These are phyloP conservation scores for Hepsetus odoe DNA, from an alignment of 2,113 vertebrate genomes.

Conservation along the genomic window DNA sequence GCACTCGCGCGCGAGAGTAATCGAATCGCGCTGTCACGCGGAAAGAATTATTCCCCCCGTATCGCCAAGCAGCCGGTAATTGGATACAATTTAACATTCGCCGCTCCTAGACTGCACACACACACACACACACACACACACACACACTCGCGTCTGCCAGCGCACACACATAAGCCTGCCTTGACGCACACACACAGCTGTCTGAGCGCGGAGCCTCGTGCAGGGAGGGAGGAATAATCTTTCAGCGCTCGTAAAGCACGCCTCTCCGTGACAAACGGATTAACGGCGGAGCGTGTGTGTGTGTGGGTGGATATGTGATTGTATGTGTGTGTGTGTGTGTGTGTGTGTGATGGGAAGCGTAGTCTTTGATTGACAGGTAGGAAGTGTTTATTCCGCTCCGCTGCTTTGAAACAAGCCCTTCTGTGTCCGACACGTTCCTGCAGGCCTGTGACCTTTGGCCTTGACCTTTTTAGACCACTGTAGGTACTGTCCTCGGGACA, in stretches of 20 bases:
- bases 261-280: slow-evolving; percentile 57
- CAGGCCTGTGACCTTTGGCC: slow-evolving; percentile 36
- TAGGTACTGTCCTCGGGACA: slow-evolving; percentile 6
- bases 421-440: slow-evolving; percentile 39
- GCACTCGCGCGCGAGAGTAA: slow-evolving; percentile 56
- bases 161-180: slow-evolving; percentile 2
- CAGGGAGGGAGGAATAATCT: slow-evolving; percentile 53
- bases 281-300: slow-evolving; percentile 36
- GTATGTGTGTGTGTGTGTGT: not conserved
- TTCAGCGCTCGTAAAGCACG: slow-evolving; percentile 62
- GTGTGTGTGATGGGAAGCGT: slow-evolving; percentile 44
- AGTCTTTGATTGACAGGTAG: slow-evolving; percentile 50
- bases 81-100: slow-evolving; percentile 66
- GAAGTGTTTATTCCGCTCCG: slow-evolving; percentile 41
- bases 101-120: slow-evolving; percentile 52
- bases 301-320: not conserved
- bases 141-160: slow-evolving; percentile 19
- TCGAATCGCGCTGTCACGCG: slow-evolving; percentile 63
- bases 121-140: slow-evolving; percentile 40
- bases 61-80: slow-evolving; percentile 63
- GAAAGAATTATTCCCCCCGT: slow-evolving; percentile 63
- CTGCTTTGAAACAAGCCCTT: slow-evolving; percentile 47
- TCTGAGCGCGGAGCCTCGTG: slow-evolving; percentile 14
- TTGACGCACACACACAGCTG: slow-evolving; percentile 22
- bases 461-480: slow-evolving; percentile 25